Evolutionary conservation across 23 tunicate species (phyloP).

Genomic region (Styela plicata): DNA sequence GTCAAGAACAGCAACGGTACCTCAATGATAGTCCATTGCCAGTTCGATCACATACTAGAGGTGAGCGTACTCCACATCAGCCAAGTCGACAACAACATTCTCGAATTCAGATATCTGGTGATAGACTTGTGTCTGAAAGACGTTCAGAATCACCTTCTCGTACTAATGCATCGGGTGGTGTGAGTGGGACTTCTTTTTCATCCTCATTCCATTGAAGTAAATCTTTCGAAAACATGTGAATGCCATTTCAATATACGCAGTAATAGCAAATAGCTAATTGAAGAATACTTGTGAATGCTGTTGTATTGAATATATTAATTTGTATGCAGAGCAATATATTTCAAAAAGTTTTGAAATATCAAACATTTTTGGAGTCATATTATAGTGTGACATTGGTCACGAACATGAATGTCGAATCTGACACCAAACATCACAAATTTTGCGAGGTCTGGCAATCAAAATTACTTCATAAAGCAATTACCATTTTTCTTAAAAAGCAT

Average conservation of each 20-base stretch:
- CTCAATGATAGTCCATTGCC: slow-evolving; percentile 52
- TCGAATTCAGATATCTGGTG: slow-evolving; percentile 32
- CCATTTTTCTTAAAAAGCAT: too few species aligned
- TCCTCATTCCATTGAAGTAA: slow-evolving; percentile 66
- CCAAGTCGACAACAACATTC: slow-evolving; percentile 27
- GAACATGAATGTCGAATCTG: too few species aligned
- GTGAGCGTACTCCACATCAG: slow-evolving; percentile 34
- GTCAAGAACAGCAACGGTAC: slow-evolving; percentile 19
- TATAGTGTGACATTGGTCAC: too few species aligned
- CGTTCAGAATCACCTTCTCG: slow-evolving; percentile 13
- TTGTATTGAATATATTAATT: too few species aligned
- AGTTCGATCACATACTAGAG: slow-evolving; percentile 53
- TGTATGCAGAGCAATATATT: too few species aligned
- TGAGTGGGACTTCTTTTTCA: slow-evolving; percentile 81
- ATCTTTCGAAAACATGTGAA: background rate
- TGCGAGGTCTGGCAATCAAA: too few species aligned
- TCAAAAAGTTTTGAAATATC: too few species aligned
- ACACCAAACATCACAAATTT: too few species aligned
- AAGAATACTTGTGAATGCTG: too few species aligned
- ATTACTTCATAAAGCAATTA: too few species aligned
- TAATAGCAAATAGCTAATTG: too few species aligned
- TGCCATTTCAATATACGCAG: background rate
- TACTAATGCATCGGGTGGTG: slow-evolving; percentile 1
- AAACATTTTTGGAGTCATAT: too few species aligned
- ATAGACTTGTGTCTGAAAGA: slow-evolving; percentile 29